Evolutionary conservation across 2,888 invertebrate species (phyloP), one percentile per base, ranked within the genome.

Genomic region (Acanthosepion lycidas): DNA sequence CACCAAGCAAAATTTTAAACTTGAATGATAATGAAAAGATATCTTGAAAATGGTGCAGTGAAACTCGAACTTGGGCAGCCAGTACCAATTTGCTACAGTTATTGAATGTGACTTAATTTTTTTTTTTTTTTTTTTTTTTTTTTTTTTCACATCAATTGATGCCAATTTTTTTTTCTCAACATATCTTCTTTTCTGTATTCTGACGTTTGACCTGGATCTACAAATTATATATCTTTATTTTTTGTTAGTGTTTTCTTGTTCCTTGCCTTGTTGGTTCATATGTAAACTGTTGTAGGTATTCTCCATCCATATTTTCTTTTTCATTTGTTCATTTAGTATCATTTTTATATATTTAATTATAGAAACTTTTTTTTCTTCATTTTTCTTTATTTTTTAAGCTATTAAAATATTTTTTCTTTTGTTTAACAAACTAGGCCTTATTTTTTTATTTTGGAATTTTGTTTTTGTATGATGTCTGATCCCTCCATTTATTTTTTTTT

Each of bases 211-310:
- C 59, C 23, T 59, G 59, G 59, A 59, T 59, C 59, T 23, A 23
- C 59, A 59, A 59, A 59, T 59, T 23, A 59, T 23, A 23, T 59
- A 23, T 6, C 6, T 59, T 59, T 59, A 59, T 59, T 55, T 55
- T 55, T 4, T 12, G 9, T 55, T 55, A 55, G 55, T 55, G 55
- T 55, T 55, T 20, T 55, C 55, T 26, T 59, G 59, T 59, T 59
- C 23, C 59, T 59, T 59, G 59, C 78, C 78, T 78, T 64, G 64
- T 64, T 64, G 23, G 64, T 64, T 78, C 78, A 28, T 78, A 78
- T 78, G 78, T 78, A 12, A 78, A 78, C n/a, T 78, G 78, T n/a
- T 78, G 78, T n/a, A 78, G 78, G 78, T 78, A 78, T 78, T 78
- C 33, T 33, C 78, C 78, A 78, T 78, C 78, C n/a, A 78, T 28